phyloP scores from a whole-genome alignment of 1,140 invertebrate species.

The Melanaphis sacchari region DNA sequence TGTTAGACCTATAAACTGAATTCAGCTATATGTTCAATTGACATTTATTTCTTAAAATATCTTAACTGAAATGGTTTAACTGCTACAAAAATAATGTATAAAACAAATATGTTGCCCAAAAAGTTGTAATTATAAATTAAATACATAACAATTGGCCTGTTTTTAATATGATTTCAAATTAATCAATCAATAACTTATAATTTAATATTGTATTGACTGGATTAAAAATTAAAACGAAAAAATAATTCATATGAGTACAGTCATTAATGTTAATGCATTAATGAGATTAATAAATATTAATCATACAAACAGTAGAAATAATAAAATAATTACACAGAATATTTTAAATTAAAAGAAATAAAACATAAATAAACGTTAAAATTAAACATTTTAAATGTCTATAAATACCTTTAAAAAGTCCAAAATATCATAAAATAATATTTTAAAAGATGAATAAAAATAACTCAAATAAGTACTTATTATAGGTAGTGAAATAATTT shows the following conservation, averaged over 20 bases:
- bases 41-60: slow-evolving; percentile 10
- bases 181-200: not conserved
- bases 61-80: not conserved
- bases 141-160: not conserved
- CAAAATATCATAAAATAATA: not conserved
- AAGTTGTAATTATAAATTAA: not conserved
- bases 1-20: slow-evolving; percentile 13
- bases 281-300: too few species aligned
- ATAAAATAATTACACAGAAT: too few species aligned
- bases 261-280: too few species aligned
- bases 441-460: not conserved
- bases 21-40: not conserved
- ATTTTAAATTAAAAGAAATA: too few species aligned
- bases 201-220: not conserved
- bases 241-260: too few species aligned
- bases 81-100: not conserved
- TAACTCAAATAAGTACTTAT: not conserved
- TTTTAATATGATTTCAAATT: not conserved
- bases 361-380: too few species aligned
- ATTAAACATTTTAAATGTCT: too few species aligned
- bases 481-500: not conserved
- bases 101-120: not conserved
- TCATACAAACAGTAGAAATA: too few species aligned
- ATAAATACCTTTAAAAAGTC: too few species aligned
- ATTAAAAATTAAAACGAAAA: not conserved